Percentiles rank a stretch among this genome's conserved stretches.
phyloP scores from a whole-genome alignment of 2,888 invertebrate genomes.

The Cryptus armator region DNA sequence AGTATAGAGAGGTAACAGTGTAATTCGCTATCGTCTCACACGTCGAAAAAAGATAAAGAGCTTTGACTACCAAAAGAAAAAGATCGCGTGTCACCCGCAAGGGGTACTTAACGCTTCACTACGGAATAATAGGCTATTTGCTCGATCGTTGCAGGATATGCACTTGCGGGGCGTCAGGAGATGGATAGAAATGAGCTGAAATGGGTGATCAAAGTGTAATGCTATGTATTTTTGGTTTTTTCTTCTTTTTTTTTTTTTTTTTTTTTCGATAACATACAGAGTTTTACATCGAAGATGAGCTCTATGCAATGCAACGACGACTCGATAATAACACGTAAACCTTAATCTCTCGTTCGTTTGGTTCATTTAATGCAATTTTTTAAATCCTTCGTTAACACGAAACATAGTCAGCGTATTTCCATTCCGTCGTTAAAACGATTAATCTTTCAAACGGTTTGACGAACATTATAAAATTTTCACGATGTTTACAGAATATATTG shows the following conservation, averaged over 20 bases:
- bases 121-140: background rate
- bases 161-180: background rate
- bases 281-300: slow-evolving; percentile 80
- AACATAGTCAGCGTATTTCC: slow-evolving; percentile 23
- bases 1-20: slow-evolving; percentile 11
- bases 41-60: background rate
- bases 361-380: slow-evolving; percentile 15
- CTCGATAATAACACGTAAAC: slow-evolving; percentile 72
- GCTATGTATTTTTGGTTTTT: slow-evolving; percentile 59
- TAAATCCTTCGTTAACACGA: slow-evolving; percentile 58
- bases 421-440: background rate
- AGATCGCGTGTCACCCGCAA: background rate
- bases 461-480: background rate
- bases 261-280: slow-evolving; percentile 81
- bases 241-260: slow-evolving; percentile 36
- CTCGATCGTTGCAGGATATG: background rate
- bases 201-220: slow-evolving; percentile 62
- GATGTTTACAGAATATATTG: background rate
- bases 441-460: background rate
- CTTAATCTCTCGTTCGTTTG: slow-evolving; percentile 34
- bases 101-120: background rate
- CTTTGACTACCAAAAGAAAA: background rate
- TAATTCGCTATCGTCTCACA: background rate
- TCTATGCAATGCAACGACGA: slow-evolving; percentile 79
- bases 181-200: slow-evolving; percentile 8